Base-by-base conservation (phyloP, 2,888 invertebrate genomes). In the Ormyrus nitidulus region DNA sequence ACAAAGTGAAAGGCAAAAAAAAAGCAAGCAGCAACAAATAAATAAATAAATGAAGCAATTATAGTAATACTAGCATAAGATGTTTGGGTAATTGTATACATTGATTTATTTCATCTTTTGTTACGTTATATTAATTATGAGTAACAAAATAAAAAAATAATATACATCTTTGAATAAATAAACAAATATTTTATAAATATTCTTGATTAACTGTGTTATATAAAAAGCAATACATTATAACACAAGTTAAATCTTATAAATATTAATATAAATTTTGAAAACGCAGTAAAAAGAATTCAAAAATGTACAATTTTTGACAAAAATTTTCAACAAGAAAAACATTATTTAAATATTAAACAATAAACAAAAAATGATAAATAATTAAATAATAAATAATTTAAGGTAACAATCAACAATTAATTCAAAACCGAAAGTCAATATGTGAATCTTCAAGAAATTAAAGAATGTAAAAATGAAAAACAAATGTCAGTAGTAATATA, bases 401-500 rank as follows among this genome's bases (percentile, higher is more conserved):
- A 82, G 68, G 10, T 77, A 83, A 81, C 79, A 76, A 84, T 80
- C 73, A 54, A 82, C 70, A 73, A 54, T 73, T 6, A 54, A 54
- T 82, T 34, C 48, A 62, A 51, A 80, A 65, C 73, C 74, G 54
- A 72, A 70, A 80, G 78, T 58, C 65, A 80, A 71, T 71, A 68
- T 8, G 53, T 62, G 58, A 49, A 56, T 11, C 53, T 76, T 74
- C 54, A 59, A 53, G 6, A 71, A 54, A 75, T 87, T 81, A 89
- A 72, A 86, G 69, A 75, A 86, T 76, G 61, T 85, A 88, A n/a
- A 87, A 56, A 73, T 90, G 88, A 80, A 88, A 89, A 84, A 88
- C 81, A 80, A 88, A 87, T n/a, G 87, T 89, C 80, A 89, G 85
- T 82, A 89, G 70, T 56, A 89, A 79, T 48, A 85, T 85, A 64